Conservation (phyloP, 2,888 invertebrate genomes). For the Ophion ventricosus region DNA sequence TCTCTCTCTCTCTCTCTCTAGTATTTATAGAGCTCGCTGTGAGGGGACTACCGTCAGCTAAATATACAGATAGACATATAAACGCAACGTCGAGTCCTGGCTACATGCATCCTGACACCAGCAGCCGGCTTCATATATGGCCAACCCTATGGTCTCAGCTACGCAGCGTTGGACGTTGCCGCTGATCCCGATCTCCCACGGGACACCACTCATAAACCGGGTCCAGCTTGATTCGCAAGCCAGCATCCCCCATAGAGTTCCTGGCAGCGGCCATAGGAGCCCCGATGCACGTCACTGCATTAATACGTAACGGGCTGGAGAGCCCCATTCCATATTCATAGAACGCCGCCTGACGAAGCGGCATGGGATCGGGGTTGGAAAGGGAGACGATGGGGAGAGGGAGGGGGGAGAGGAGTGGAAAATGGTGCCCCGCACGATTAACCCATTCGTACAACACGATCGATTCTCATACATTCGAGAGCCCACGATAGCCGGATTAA, state of each 20-base stretch:
- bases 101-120: conserved; percentile 47
- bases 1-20: conserved; percentile 60
- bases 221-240: conserved; percentile 66
- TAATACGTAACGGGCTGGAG: conserved; percentile 71
- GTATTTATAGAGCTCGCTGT: conserved; percentile 19
- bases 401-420: conserved; percentile 10
- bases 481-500: conserved; percentile 20
- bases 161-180: conserved; percentile 60
- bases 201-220: conserved; percentile 72
- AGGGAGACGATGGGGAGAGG: background rate
- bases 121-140: conserved; percentile 31
- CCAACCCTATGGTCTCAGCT: conserved; percentile 58
- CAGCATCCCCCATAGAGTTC: conserved; percentile 63
- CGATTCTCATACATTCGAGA: conserved; percentile 52
- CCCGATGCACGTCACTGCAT: conserved; percentile 67
- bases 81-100: conserved; percentile 42
- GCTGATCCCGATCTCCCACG: conserved; percentile 68
- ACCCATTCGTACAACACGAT: conserved; percentile 51
- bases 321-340: conserved; percentile 67
- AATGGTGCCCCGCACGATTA: conserved; percentile 60
- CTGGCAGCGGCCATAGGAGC: conserved; percentile 45
- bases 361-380: conserved; percentile 1
- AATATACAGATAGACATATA: conserved; percentile 6
- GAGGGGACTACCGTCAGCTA: conserved; percentile 30
- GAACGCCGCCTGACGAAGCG: conserved; percentile 34